Evolutionary conservation across 2,888 invertebrate genomes (phyloP), one percentile per base, ranked within the genome.

Genomic region (Agrotis ipsilon): DNA sequence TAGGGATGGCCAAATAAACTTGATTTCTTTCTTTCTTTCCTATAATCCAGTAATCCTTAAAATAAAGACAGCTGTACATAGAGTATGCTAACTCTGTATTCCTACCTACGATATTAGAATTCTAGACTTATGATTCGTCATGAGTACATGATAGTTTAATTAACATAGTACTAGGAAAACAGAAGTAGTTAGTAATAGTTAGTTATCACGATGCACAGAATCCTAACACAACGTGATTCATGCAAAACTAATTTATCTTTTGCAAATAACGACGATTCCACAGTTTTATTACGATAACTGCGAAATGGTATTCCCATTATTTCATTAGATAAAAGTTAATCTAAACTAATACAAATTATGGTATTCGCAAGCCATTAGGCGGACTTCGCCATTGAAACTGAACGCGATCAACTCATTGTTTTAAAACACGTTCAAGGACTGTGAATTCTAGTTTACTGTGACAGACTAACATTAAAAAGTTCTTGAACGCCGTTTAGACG

Each of bases 141-240:
- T 54, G 54, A 27, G 6, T 27, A 11, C 16, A 51, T 75, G 51
- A 45, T 57, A 55, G 16, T 43, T 6, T 32, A 4, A 49, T 80
- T 65, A 61, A 21, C 60, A 65, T 21, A 16, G 16, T 45, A 74
- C 43, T 43, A 75, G 60, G 60, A 74, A 74, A 57, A 48, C 5
- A 51, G 43, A 46, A 43, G 18, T 43, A 3, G 13, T 24, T 58
- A 72, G 32, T 7, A 32, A 7, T 43, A 43, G 39, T 45, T 77
- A 46, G 18, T 46, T 52, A 57, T 1, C n/a, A 65, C 60, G 51
- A 46, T 48, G 14, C 43, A 21, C 6, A 14, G n/a, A 46, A 21
- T 58, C 52, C n/a, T 49, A n/a, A 72, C 11, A 21, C 18, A 14
- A 2, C 18, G 43, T 48, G 60, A 45, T 43, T 58, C 57, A 57